Evolutionary conservation across 2,888 invertebrate genomes (phyloP).

Genomic region (Phania funesta): DNA sequence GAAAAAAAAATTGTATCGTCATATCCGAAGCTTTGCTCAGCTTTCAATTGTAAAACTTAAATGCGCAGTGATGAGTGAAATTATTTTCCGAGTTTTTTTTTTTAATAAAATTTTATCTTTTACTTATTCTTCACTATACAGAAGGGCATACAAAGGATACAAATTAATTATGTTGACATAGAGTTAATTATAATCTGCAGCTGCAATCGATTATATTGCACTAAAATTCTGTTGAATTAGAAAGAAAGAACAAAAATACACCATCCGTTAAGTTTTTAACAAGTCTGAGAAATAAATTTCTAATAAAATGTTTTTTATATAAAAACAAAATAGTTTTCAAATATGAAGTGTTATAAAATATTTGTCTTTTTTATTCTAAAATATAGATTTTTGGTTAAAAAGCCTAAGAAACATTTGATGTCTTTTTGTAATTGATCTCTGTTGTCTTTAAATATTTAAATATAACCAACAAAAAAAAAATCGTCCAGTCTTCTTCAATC

Average conservation of each 20-base stretch:
- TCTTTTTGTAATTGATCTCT: slow-evolving; percentile 57
- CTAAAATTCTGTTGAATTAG: background rate
- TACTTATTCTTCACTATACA: background rate
- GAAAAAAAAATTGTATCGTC: slow-evolving; percentile 3
- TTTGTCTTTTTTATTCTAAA: too few species aligned
- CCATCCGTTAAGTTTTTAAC: background rate
- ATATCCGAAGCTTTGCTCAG: background rate
- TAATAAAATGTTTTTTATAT: too few species aligned
- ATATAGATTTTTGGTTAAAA: too few species aligned
- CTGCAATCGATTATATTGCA: background rate
- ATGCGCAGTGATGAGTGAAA: slow-evolving; percentile 67
- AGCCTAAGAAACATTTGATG: background rate
- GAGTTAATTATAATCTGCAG: background rate
- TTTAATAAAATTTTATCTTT: slow-evolving; percentile 27
- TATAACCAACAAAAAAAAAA: slow-evolving; percentile 19
- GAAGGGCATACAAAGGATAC: slow-evolving; percentile 24
- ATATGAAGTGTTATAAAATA: background rate
- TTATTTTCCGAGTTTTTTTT: slow-evolving; percentile 63
- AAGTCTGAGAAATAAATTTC: background rate
- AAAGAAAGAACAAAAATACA: background rate
- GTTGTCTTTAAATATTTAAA: slow-evolving; percentile 33
- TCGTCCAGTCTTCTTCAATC: background rate
- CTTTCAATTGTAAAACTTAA: background rate
- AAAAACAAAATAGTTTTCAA: too few species aligned
- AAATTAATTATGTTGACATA: slow-evolving; percentile 29